A percentile compares a stretch with the other conserved stretches of the same genome.
phyloP scores from a whole-genome alignment of 2,113 vertebrate genomes.

The Synodontis membranacea region DNA sequence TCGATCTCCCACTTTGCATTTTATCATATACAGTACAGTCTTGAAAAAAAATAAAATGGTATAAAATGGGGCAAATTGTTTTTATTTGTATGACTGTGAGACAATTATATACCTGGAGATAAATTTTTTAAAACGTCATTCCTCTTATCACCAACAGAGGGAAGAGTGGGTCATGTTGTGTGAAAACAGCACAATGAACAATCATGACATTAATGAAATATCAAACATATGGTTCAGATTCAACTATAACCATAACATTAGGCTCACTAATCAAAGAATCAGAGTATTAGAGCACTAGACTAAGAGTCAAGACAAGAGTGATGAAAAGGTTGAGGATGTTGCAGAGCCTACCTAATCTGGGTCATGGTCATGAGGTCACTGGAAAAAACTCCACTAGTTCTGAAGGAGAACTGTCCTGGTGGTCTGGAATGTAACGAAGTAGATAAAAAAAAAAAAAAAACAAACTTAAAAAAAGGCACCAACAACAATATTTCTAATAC shows the following conservation, averaged over 20 bases:
- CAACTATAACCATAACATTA: neutral
- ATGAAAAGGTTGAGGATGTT: neutral
- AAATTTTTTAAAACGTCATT: neutral
- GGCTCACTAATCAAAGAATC: neutral
- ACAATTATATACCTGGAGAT: neutral
- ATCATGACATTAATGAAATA: neutral
- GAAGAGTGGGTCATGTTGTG: neutral
- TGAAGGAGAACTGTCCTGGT: neutral
- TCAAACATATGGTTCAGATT: neutral
- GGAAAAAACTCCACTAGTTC: neutral
- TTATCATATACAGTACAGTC: neutral
- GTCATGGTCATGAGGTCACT: neutral
- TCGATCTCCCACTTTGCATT: neutral
- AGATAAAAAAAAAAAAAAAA: neutral
- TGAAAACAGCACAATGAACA: neutral
- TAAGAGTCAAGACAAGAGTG: neutral
- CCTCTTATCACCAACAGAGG: slow-evolving; percentile 22
- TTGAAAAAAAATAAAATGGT: neutral
- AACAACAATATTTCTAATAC: neutral
- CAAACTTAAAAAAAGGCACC: neutral
- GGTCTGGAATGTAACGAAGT: neutral
- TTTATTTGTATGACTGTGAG: neutral
- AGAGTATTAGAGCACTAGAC: neutral
- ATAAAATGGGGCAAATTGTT: neutral
- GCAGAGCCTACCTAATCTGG: neutral